Evolutionary conservation across 2,888 invertebrate species (phyloP), one percentile per base, ranked within the genome.

Genomic region (Pyrrhosoma nymphula): DNA sequence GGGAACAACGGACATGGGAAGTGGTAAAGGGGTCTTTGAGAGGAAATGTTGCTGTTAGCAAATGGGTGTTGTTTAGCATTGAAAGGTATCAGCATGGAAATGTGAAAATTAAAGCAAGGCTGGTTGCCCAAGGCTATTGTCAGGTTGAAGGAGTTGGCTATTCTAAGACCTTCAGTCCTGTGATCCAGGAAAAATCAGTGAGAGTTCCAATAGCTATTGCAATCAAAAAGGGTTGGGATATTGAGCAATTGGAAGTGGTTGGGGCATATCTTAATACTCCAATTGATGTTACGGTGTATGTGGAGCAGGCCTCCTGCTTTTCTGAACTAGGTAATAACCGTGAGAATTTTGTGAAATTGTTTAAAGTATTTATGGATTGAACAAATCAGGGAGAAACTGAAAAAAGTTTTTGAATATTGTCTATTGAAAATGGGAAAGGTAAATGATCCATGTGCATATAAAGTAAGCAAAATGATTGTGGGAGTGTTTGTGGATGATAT

Each of bases 401-500:
- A 56, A 16, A 8, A 88, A 30, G 55, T 88, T 47, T 47, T 82
- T 26, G 88, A 75, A 56, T 95, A 56, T 16, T 56, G 56, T 12
- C 47, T 95, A 26, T 39, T 95, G 18, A 95, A 95, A 60, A 69
- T 95, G 47, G 95, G 95, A 95, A n/a, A 63, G 56, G 56, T 95
- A n/a, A 95, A 56, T 35, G 95, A 95, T 60, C 95, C 95, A 1
- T 95, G 69, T 56, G 60, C 60, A 10, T 95, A 95, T 26, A 60
- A 75, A 14, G 75, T 26, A 60, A 20, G 14, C 18, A 63, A 47
- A 56, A 82, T 60, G 26, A 60, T 95, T 47, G 63, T 93, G 39
- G 93, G 60, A 93, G 93, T 95, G 56, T 56, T 60, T 95, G 63
- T 95, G 96, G 56, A 56, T 56, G 56, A 56, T 56, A 56, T 56